Evolutionary conservation across 2,113 vertebrate species (phyloP), one percentile per base, ranked within the genome.

Genomic region (Oryzias melastigma): DNA sequence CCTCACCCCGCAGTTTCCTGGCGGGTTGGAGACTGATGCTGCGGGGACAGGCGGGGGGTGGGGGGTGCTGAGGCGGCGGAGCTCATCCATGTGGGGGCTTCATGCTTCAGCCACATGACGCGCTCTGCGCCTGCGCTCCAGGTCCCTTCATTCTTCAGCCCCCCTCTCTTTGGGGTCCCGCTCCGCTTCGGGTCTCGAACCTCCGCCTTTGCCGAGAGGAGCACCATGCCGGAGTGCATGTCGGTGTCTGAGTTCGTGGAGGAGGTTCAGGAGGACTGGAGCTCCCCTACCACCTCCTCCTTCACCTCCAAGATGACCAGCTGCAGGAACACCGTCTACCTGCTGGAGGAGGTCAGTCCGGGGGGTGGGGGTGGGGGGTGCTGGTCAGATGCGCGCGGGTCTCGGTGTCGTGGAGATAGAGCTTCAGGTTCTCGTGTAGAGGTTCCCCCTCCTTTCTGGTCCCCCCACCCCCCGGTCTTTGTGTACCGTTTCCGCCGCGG

Each of bases 241-340:
- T 79, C 85, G 2, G 83, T 84, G 22, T 58, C 79, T 16, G 83
- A 87, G 43, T 87, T 87, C 62, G 15, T 87, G 62, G 64, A 82
- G 54, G 85, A 87, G 81, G 85, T 87, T n/a, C 85, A 81, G 77
- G 85, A 87, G 65, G 85, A 87, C 79, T 87, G 85, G 85, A 87
- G 75, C 75, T 87, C 85, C 19, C 85, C 85, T 19, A 87, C 85
- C 65, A 87, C 85, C 65, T 87, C 85, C 57, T 87, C 83, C 46
- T 87, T 87, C 77, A 79, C 79, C 72, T 82, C 83, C 79, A 87
- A 84, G 79, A 87, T 87, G 85, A 62, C 67, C 56, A 78, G 62
- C 68, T 87, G 85, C 79, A 84, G 83, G 41, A 87, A 85, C 81
- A 84, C 85, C 19, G 75, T 87, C 67, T 78, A 77, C 79, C 75